These are phyloP conservation scores for Megaleporinus macrocephalus DNA, from an alignment of 2,113 vertebrate genomes.

Conservation along the genomic window DNA sequence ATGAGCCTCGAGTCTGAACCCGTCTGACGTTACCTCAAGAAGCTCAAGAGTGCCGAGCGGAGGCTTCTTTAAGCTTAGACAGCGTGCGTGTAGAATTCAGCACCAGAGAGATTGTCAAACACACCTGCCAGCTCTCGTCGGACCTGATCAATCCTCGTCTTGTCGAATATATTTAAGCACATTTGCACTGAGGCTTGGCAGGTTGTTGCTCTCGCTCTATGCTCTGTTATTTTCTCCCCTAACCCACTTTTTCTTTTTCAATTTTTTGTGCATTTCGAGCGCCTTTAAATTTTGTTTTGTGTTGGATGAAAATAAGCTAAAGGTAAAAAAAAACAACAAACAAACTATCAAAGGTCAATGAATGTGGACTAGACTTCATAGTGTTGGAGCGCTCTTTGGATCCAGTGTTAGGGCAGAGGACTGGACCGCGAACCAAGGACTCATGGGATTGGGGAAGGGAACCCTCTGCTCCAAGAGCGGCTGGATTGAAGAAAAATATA, in stretches of 20 bases:
- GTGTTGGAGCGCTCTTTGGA: slow-evolving; percentile 17
- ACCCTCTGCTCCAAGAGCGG: slow-evolving; percentile 66
- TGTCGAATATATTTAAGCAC: slow-evolving; percentile 48
- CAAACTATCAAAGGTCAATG: slow-evolving; percentile 55
- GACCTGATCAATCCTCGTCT: slow-evolving; percentile 8
- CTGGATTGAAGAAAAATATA: slow-evolving; percentile 58
- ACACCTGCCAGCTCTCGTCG: neutral
- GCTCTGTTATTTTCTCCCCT: neutral
- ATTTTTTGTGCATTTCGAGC: neutral
- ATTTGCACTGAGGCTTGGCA: slow-evolving; percentile 53
- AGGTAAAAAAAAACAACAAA: slow-evolving; percentile 59
- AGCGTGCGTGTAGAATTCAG: slow-evolving; percentile 16
- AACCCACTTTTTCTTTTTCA: neutral
- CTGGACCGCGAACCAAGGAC: slow-evolving; percentile 29
- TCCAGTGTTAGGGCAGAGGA: slow-evolving; percentile 42
- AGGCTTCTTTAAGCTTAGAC: slow-evolving; percentile 6
- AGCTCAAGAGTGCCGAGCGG: neutral
- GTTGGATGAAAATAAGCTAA: slow-evolving; percentile 62
- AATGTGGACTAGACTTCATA: slow-evolving; percentile 52
- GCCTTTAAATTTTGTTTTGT: slow-evolving; percentile 50
- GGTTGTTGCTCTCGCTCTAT: slow-evolving; percentile 45
- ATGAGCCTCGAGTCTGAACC: slow-evolving; percentile 5
- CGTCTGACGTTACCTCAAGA: slow-evolving; percentile 40
- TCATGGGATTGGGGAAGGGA: slow-evolving; percentile 64
- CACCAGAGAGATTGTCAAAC: slow-evolving; percentile 22